Conservation (phyloP, 2,797 vertebrate species). For the Peromyscus aztecus region DNA sequence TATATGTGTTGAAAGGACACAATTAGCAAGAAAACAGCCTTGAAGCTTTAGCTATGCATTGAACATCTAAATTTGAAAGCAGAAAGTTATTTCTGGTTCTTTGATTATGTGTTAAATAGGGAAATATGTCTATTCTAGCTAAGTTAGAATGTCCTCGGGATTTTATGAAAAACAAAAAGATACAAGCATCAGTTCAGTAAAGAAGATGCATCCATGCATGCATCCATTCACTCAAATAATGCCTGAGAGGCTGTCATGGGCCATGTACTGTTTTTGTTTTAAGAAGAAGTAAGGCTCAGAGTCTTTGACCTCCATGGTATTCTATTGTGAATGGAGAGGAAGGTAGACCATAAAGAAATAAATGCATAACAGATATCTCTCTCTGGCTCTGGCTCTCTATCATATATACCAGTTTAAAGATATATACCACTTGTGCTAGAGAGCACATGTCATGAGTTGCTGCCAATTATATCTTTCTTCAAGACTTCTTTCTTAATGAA, state of each 20-base stretch:
- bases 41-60: not conserved
- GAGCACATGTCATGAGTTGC: not conserved
- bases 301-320: not conserved
- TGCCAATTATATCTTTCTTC: not conserved
- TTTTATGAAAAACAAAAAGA: constrained; percentile 16
- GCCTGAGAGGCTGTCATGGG: not conserved
- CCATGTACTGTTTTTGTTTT: not conserved
- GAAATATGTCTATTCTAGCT: not conserved
- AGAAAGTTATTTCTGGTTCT: not conserved
- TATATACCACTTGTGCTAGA: not conserved
- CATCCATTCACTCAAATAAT: not conserved
- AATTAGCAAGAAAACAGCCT: not conserved
- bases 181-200: not conserved
- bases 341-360: not conserved
- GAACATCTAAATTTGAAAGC: constrained; percentile 16
- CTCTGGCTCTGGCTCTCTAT: not conserved
- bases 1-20: not conserved
- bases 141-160: not conserved
- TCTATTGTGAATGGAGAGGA: not conserved
- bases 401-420: not conserved
- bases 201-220: not conserved
- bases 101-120: not conserved
- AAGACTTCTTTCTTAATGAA: not conserved
- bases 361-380: not conserved
- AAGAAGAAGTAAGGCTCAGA: not conserved